Conservation (phyloP, 2,113 vertebrate species). For the Rhynchomys soricoides region DNA sequence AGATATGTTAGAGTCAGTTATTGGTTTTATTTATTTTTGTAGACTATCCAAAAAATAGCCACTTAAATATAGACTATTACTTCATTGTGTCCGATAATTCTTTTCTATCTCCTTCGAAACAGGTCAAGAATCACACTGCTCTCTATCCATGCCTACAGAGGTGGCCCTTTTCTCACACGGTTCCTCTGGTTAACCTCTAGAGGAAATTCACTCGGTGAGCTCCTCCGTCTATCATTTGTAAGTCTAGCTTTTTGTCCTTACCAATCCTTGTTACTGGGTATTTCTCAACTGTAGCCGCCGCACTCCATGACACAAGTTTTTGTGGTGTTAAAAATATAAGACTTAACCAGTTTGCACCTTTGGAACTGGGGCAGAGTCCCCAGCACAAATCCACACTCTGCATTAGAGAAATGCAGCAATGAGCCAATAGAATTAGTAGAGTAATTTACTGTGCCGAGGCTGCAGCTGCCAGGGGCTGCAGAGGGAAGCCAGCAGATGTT, state of each 20-base stretch:
- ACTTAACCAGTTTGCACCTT: not conserved
- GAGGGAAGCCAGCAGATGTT: slow-evolving; percentile 81
- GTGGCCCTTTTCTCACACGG: not conserved
- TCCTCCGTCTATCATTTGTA: not conserved
- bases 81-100: not conserved
- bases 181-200: not conserved
- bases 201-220: not conserved
- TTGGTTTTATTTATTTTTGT: not conserved
- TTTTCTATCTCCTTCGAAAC: not conserved
- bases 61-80: not conserved
- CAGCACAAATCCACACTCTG: slow-evolving; percentile 56
- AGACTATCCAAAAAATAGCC: slow-evolving; percentile 45
- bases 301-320: slow-evolving; percentile 46
- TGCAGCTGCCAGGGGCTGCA: slow-evolving; percentile 79
- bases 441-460: slow-evolving; percentile 80
- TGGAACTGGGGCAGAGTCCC: slow-evolving; percentile 44
- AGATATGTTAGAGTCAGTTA: not conserved
- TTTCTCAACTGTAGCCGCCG: not conserved
- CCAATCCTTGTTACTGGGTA: not conserved
- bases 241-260: not conserved
- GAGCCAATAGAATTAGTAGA: slow-evolving; percentile 66
- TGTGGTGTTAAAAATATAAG: slow-evolving; percentile 46
- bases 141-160: not conserved
- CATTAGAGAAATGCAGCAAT: slow-evolving; percentile 66
- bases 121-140: not conserved